Conservation (phyloP, 2,797 vertebrate species). For the Enteromius anoplus region DNA sequence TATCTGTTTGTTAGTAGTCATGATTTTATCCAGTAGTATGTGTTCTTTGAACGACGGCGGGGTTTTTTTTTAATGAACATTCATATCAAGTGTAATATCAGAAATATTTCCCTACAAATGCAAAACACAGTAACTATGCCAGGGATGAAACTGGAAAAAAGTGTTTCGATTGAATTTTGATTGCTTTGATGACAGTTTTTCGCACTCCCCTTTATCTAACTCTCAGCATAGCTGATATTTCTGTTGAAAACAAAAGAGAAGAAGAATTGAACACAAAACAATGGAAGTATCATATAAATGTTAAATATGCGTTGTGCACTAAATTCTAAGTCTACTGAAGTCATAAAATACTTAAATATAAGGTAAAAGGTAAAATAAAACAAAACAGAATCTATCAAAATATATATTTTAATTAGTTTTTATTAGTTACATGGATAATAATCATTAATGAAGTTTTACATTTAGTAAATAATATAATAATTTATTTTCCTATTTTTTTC, state of each 20-base stretch:
- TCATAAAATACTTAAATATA: not conserved
- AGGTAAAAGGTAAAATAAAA: too few relatives aligned
- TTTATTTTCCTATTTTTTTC: not conserved
- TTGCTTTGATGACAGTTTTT: not conserved
- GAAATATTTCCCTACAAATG: constrained; percentile 2
- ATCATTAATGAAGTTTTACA: too few relatives aligned
- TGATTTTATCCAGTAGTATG: not conserved
- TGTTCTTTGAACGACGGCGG: not conserved
- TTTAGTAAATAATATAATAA: not conserved
- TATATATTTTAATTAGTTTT: not conserved
- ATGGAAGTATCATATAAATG: not conserved
- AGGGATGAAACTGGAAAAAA: not conserved
- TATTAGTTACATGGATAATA: not conserved
- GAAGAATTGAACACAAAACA: not conserved
- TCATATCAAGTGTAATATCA: not conserved
- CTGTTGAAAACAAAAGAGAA: not conserved
- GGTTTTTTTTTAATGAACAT: not conserved
- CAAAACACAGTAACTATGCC: not conserved
- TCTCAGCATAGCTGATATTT: not conserved
- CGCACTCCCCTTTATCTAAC: not conserved
- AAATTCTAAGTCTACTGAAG: not conserved
- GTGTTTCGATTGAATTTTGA: constrained; percentile 3
- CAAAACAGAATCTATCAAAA: too few relatives aligned
- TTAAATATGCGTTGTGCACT: not conserved
- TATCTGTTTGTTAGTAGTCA: not conserved